Base-by-base conservation (phyloP, 2,797 vertebrate species). In the Cossypha polioptera region DNA sequence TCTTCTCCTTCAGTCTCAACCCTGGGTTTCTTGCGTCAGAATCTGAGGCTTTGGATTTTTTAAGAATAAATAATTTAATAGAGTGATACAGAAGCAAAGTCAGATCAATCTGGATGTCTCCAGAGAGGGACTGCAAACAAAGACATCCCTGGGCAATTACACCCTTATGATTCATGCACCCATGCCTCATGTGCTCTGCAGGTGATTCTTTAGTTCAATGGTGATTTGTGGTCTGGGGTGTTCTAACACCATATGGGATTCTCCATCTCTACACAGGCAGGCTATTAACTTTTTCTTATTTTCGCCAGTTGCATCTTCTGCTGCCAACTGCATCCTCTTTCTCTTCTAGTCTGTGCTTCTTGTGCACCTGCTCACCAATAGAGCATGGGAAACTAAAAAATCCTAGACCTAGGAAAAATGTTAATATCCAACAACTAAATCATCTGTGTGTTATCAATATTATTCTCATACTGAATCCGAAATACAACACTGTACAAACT, bases 121-220 rank as follows among this genome's bases (percentile, higher is more conserved):
- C 9, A 18, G 38, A 65, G 29, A 58, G 17, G 10, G 8, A 12
- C 50, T 63, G n/a, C 36, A 51, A 57, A 82, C 5, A 62, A 45
- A 38, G 50, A 18, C 18, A 65, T 35, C 33, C 12, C 50, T 63
- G 57, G 63, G 25, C 14, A 51, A 31, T 45, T 26, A 38, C 8
- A 38, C 17, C 15, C 36, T 29, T 51, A 19, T 7, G 5, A 40
- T 51, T 76, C 10, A 22, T 22, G 4, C 10, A 45, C 20, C 5
- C 4, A 0, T 43, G 36, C 8, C 57, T 55, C 71, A 21, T 24
- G 57, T 25, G 36, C 28, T 33, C 36, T 38, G 55, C 50, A 29
- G 0, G 0, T 15, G 50, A 43, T 43, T 58, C 69, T 38, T 8
- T 18, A 33, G n/a, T 33, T 62, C 36, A 38, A 13, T 31, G 7